Evolutionary conservation across 1,140 invertebrate genomes (phyloP).

Genomic region (Hycleus phaleratus): DNA sequence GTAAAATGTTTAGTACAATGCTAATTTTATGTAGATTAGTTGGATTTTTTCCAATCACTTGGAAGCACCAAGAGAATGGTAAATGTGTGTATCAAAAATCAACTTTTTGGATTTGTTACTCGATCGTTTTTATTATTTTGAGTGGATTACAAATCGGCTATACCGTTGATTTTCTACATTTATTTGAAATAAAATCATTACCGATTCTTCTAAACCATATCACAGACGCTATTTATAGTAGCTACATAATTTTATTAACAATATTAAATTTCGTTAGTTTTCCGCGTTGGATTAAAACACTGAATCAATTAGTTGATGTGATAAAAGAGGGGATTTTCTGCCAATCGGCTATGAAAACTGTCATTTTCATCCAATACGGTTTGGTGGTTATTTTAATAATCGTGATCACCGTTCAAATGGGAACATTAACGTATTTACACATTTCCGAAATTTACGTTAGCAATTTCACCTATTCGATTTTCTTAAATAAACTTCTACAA

Average conservation of each 20-base stretch:
- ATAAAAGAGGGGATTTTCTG: conserved; percentile 27
- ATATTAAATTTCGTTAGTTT: conserved; percentile 17
- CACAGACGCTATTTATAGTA: conserved; percentile 27
- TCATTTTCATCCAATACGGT: conserved; percentile 19
- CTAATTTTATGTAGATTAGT: conserved; percentile 19
- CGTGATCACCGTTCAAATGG: conserved; percentile 1
- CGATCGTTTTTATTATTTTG: conserved; percentile 10
- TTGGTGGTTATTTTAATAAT: conserved; percentile 7
- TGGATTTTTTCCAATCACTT: conserved; percentile 28
- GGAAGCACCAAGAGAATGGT: conserved; percentile 8
- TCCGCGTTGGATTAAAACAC: conserved; percentile 20
- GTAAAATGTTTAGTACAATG: conserved; percentile 20
- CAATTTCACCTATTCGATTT: conserved; percentile 19
- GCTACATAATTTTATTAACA: conserved; percentile 21
- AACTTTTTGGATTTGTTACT: conserved; percentile 23
- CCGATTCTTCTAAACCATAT: conserved; percentile 25
- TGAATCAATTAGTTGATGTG: conserved; percentile 23
- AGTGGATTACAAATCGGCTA: conserved; percentile 13
- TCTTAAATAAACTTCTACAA: conserved; percentile 22
- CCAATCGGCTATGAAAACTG: conserved; percentile 16
- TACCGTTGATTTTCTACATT: conserved; percentile 19
- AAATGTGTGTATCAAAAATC: conserved; percentile 24
- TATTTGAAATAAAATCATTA: conserved; percentile 24
- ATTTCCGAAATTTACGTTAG: conserved; percentile 21
- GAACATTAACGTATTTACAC: conserved; percentile 19